A percentile compares a stretch with the other conserved stretches of the same genome.
phyloP scores from a whole-genome alignment of 1,140 invertebrate genomes.

The Episyrphus balteatus region DNA sequence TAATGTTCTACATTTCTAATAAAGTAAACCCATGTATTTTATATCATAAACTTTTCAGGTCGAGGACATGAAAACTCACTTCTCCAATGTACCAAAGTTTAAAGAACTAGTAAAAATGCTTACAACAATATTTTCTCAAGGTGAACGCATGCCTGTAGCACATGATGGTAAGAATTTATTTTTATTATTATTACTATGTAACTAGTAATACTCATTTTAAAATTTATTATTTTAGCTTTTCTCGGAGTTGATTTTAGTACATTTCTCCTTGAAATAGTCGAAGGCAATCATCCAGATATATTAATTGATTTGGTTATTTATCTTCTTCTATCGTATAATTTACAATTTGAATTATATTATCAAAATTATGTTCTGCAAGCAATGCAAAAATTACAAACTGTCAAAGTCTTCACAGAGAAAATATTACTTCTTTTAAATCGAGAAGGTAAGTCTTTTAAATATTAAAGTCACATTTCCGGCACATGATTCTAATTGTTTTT shows the following conservation, averaged over 20 bases:
- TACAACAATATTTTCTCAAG: conserved; percentile 78
- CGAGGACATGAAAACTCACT: conserved; percentile 34
- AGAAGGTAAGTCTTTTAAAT: conserved; percentile 54
- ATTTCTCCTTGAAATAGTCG: conserved; percentile 69
- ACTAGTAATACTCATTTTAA: no score
- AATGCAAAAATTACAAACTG: conserved; percentile 54
- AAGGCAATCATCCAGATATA: conserved; percentile 64
- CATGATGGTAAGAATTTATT: conserved; percentile 53
- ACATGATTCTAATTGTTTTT: neutral
- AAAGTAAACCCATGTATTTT: no score
- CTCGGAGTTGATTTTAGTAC: conserved; percentile 67
- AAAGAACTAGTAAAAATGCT: conserved; percentile 55
- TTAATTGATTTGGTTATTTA: conserved; percentile 74
- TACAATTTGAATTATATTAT: conserved; percentile 58
- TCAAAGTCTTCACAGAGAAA: conserved; percentile 84
- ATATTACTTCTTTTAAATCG: conserved; percentile 74
- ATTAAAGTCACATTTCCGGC: neutral
- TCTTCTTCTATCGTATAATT: conserved; percentile 74
- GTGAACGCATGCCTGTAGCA: conserved; percentile 71
- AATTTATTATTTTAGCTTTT: conserved; percentile 49
- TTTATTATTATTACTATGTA: no score
- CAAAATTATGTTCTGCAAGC: conserved; percentile 69
- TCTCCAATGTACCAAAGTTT: conserved; percentile 30
- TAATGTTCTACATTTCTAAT: no score
- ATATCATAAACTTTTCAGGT: no score